These are phyloP conservation scores for Caenorhabditis zanzibari DNA, from an alignment of 2,888 invertebrate species.

Conservation along the genomic window DNA sequence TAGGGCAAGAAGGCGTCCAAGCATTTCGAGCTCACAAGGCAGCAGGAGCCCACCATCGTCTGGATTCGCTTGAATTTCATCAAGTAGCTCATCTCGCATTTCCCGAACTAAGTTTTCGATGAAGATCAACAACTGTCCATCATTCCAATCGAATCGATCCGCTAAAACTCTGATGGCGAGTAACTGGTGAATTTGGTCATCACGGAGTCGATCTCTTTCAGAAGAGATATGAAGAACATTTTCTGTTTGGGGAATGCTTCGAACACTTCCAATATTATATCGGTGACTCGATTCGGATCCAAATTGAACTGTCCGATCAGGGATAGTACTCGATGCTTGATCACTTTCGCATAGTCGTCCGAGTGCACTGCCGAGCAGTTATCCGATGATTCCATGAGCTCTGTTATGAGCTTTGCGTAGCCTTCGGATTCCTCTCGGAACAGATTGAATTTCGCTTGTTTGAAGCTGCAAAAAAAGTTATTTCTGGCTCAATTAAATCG, in stretches of 20 bases:
- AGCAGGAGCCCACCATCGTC: too few relatives aligned
- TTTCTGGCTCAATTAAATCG: too few relatives aligned
- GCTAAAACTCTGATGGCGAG: too few relatives aligned
- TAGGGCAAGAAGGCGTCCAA: too few relatives aligned
- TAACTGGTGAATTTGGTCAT: slow-evolving; percentile 91
- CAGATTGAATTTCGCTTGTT: slow-evolving; percentile 98
- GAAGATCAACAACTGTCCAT: too few relatives aligned
- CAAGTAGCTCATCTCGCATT: too few relatives aligned
- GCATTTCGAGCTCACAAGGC: too few relatives aligned
- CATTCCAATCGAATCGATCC: too few relatives aligned
- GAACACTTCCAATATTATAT: slow-evolving; percentile 96
- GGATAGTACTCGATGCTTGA: slow-evolving; percentile 70
- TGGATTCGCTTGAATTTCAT: too few relatives aligned
- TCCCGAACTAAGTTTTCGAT: too few relatives aligned
- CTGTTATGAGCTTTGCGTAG: slow-evolving; percentile 89
- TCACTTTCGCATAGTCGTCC: slow-evolving; percentile 38
- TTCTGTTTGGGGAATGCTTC: slow-evolving; percentile 87
- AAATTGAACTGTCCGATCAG: slow-evolving; percentile 92
- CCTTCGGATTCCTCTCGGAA: slow-evolving; percentile 99
- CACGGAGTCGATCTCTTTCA: slow-evolving; percentile 92
- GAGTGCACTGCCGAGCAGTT: slow-evolving; percentile 4
- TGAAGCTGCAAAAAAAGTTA: slow-evolving; percentile 88
- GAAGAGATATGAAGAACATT: slow-evolving; percentile 89
- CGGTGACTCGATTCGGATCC: slow-evolving; percentile 92
- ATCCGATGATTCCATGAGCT: slow-evolving; percentile 73